Evolutionary conservation across 1,140 invertebrate genomes (phyloP), one percentile per base, ranked within the genome.

Genomic region (Calosoma granatense): DNA sequence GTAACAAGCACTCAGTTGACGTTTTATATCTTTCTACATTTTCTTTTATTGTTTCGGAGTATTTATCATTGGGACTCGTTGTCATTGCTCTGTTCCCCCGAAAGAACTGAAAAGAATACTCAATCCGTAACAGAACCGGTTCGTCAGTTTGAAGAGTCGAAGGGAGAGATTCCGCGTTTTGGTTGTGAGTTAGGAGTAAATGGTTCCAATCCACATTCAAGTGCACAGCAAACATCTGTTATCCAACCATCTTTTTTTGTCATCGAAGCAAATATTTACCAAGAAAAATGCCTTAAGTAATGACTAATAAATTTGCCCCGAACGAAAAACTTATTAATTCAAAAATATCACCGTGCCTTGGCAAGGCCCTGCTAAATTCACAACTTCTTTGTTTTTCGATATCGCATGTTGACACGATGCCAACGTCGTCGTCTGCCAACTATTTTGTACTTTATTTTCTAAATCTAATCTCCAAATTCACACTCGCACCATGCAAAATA

Each of bases 11-110:
- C 6, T 30, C 26, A 6, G 26, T 30, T 30, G 14, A 14, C 26
- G 26, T 30, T 30, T 30, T 30, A 30, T 30, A 30, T 30, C 26
- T 4, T 6, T 30, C 26, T 4, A 30, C 14, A 6, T 30, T 30
- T 30, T 30, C 14, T 14, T 30, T 30, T 47, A 12, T 47, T 47
- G 15, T 17, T 47, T 47, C 4, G 3, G 17, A 47, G 41, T 47
- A 47, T 47, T 30, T 47, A 47, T 47, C 41, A 47, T 47, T 47
- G 41, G 3, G 26, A 47, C 17, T 47, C 26, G 26, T n/a, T n/a
- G n/a, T n/a, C n/a, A n/a, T n/a, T n/a, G n/a, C n/a, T n/a, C n/a
- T n/a, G n/a, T n/a, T n/a, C 9, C 6, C 41, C 41, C 17, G 17
- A 47, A 12, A 47, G 41, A 47, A 12, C 41, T 17, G 17, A 47